Percentiles rank a stretch among this genome's conserved stretches.
These are phyloP conservation scores for Entomyzon cyanotis DNA, from an alignment of 2,113 vertebrate genomes.

Conservation along the genomic window DNA sequence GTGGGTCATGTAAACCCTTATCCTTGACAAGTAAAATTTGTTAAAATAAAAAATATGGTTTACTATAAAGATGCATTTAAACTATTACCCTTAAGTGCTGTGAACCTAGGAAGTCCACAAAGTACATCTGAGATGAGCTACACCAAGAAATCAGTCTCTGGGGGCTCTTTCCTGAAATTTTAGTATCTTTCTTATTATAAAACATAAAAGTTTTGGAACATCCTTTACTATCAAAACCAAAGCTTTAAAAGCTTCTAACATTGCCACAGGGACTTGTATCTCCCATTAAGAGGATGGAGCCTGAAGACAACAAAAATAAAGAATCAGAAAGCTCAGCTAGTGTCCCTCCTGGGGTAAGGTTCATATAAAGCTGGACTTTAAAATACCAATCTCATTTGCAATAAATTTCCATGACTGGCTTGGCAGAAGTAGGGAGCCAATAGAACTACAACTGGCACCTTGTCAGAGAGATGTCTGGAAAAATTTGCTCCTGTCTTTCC, in stretches of 20 bases:
- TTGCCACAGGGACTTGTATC: background rate
- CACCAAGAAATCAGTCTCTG: background rate
- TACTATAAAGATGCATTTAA: background rate
- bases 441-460: background rate
- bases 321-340: background rate
- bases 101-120: slow-evolving; percentile 1
- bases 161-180: background rate
- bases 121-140: background rate
- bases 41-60: background rate
- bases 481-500: background rate
- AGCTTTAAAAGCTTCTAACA: slow-evolving; percentile 44
- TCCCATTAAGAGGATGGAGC: background rate
- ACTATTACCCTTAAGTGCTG: background rate
- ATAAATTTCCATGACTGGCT: background rate
- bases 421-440: background rate
- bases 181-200: slow-evolving; percentile 12
- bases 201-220: slow-evolving; percentile 25
- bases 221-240: slow-evolving; percentile 16
- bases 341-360: background rate
- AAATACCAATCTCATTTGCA: slow-evolving; percentile 2
- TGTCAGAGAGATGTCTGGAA: background rate
- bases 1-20: background rate
- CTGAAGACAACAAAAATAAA: slow-evolving; percentile 2
- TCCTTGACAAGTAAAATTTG: background rate
- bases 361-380: background rate